A percentile compares a stretch with the other conserved stretches of the same genome.
Evolutionary conservation across 1,140 invertebrate species (phyloP).

Genomic region (Drosophila kanapiae): DNA sequence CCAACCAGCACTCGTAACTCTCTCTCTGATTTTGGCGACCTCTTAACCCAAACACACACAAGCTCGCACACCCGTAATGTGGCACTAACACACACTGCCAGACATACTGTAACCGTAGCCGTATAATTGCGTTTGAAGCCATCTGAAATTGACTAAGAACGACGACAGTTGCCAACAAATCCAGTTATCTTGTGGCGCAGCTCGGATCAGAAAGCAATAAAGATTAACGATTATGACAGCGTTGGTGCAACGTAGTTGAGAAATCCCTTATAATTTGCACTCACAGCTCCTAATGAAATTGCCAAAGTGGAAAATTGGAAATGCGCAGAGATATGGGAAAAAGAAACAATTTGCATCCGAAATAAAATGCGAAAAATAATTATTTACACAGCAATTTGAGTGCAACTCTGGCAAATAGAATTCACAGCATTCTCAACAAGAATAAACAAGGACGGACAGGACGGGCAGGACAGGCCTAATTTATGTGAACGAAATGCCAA

Average conservation of each 20-base stretch:
- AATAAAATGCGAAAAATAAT: slow-evolving; percentile 60
- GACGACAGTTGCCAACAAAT: slow-evolving; percentile 32
- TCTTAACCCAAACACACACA: slow-evolving; percentile 3
- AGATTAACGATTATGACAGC: slow-evolving; percentile 38
- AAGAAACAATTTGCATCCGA: slow-evolving; percentile 67
- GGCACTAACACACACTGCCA: background rate
- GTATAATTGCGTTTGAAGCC: slow-evolving; percentile 48
- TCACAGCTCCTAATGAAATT: slow-evolving; percentile 38
- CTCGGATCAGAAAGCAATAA: slow-evolving; percentile 36
- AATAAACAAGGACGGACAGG: slow-evolving; percentile 16
- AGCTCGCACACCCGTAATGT: background rate
- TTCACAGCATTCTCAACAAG: background rate
- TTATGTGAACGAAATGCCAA: slow-evolving; percentile 74
- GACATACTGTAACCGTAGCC: background rate
- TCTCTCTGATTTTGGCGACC: slow-evolving; percentile 10
- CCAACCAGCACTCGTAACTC: background rate
- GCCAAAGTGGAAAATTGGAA: slow-evolving; percentile 17
- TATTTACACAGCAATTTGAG: slow-evolving; percentile 61
- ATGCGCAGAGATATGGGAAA: slow-evolving; percentile 14
- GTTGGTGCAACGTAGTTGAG: background rate
- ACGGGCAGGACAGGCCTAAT: slow-evolving; percentile 48
- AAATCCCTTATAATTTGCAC: slow-evolving; percentile 14
- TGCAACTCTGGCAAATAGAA: slow-evolving; percentile 29
- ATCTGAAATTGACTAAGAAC: slow-evolving; percentile 28
- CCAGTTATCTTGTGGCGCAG: slow-evolving; percentile 18